Base-by-base conservation (phyloP, 1,140 invertebrate genomes). In the Drosophila tristis region DNA sequence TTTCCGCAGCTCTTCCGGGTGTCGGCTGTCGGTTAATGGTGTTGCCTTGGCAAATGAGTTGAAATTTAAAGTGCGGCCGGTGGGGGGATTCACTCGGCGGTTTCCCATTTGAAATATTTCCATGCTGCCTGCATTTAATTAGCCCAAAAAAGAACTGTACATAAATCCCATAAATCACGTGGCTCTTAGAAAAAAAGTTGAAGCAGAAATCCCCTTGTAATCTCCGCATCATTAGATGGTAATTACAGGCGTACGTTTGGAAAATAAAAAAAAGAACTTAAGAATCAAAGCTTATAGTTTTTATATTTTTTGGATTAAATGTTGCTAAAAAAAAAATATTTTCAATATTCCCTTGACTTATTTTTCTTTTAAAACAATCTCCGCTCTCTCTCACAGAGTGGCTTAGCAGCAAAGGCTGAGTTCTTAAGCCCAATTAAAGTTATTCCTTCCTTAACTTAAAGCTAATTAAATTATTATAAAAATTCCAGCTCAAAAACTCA, bases 61-160 rank as follows among this genome's bases (percentile, higher is more conserved):
- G 74, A 74, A 39, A 67, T 86, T 74, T 86, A 78, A 87, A 78
- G 82, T 78, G 35, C 4, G 35, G 35, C 3, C 0, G 35, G 82
- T 1, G 11, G 82, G 26, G 60, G 58, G 58, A 35, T 59, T 57
- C 16, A 16, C 58, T 16, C 15, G 16, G 9, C 26, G 23, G 11
- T 45, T 26, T 11, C 5, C 20, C 35, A 16, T 20, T 16, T 35
- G 13, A 29, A 16, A 58, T 74, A 61, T 76, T 48, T 49, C 50
- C 29, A 29, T 63, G 48, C 25, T 47, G 50, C 67, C 61, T 78
- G 78, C 62, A 78, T 77, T 86, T 89, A 86, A 87, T 86, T 89
- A 87, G 70, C 56, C 61, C 59, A 58, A 85, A 61, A 79, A 51
- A 51, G 57, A 43, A 63, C 43, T 56, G 9, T 25, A 25, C 23